phyloP scores from a whole-genome alignment of 2,113 vertebrate genomes.

The Lepisosteus oculatus region DNA sequence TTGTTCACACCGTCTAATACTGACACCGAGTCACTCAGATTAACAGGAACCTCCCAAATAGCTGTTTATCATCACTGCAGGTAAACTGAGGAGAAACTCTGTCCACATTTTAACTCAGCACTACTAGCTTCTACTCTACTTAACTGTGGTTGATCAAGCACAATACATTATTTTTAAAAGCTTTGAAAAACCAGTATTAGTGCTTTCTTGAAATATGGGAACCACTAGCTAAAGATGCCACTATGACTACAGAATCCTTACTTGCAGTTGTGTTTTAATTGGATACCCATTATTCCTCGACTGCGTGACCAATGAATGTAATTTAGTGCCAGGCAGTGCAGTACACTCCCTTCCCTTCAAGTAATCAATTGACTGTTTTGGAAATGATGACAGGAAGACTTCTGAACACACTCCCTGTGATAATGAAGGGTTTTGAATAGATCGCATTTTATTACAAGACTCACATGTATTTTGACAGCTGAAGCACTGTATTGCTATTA shows the following conservation, averaged over 20 bases:
- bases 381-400: neutral
- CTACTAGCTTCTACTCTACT: too few relatives aligned
- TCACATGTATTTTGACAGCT: conserved; percentile 40
- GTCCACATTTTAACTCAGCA: too few relatives aligned
- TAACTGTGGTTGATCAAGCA: too few relatives aligned
- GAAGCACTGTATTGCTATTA: conserved; percentile 43
- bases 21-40: too few relatives aligned
- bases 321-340: conserved; percentile 29
- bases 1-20: too few relatives aligned
- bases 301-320: conserved; percentile 37
- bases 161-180: too few relatives aligned
- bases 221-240: neutral
- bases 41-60: too few relatives aligned
- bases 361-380: conserved; percentile 23
- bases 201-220: too few relatives aligned
- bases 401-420: conserved; percentile 9
- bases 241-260: neutral
- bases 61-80: too few relatives aligned
- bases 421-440: conserved; percentile 40
- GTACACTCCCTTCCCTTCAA: conserved; percentile 34
- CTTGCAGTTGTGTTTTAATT: neutral
- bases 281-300: conserved; percentile 19
- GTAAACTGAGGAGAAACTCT: too few relatives aligned
- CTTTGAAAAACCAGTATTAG: too few relatives aligned
- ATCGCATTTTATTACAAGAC: conserved; percentile 32